These are phyloP conservation scores for Triops cancriformis DNA, from an alignment of 1,140 invertebrate species.

Conservation along the genomic window DNA sequence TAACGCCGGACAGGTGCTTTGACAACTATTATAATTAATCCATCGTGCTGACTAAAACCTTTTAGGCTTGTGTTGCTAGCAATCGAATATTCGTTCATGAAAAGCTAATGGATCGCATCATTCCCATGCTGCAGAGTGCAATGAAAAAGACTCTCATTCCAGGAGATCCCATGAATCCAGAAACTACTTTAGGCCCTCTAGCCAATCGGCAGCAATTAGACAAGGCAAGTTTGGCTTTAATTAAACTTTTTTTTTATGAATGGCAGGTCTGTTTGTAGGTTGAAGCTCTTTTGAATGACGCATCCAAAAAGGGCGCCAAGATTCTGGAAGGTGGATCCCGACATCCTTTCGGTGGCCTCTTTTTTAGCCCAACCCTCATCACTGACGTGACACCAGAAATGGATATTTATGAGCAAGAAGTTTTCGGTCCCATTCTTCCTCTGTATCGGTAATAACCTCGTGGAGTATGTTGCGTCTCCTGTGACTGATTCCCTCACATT, in stretches of 20 bases:
- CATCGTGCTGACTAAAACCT: not conserved
- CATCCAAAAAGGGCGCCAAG: conserved; percentile 72
- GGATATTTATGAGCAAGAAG: conserved; percentile 77
- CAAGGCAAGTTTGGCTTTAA: conserved; percentile 49
- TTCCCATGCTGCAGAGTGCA: conserved; percentile 56
- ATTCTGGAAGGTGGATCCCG: conserved; percentile 66
- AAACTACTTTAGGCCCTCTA: conserved; percentile 77
- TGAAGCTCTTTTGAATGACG: conserved; percentile 67
- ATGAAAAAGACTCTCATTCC: conserved; percentile 63
- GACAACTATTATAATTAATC: not conserved
- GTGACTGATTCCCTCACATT: not conserved
- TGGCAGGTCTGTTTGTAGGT: conserved; percentile 42
- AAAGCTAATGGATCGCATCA: conserved; percentile 72
- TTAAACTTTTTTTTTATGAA: not conserved
- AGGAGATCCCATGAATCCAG: conserved; percentile 65
- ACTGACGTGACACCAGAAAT: conserved; percentile 69
- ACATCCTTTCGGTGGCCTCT: conserved; percentile 57
- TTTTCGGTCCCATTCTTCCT: conserved; percentile 90
- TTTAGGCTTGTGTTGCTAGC: conserved; percentile 83
- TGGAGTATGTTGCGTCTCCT: too few species aligned
- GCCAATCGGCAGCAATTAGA: conserved; percentile 79
- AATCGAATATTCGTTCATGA: conserved; percentile 90
- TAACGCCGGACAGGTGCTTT: conserved; percentile 70
- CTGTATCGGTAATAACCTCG: conserved; percentile 55
- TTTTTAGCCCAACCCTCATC: conserved; percentile 86